These are phyloP conservation scores for Sander lucioperca DNA, from an alignment of 2,113 vertebrate genomes.

Conservation along the genomic window DNA sequence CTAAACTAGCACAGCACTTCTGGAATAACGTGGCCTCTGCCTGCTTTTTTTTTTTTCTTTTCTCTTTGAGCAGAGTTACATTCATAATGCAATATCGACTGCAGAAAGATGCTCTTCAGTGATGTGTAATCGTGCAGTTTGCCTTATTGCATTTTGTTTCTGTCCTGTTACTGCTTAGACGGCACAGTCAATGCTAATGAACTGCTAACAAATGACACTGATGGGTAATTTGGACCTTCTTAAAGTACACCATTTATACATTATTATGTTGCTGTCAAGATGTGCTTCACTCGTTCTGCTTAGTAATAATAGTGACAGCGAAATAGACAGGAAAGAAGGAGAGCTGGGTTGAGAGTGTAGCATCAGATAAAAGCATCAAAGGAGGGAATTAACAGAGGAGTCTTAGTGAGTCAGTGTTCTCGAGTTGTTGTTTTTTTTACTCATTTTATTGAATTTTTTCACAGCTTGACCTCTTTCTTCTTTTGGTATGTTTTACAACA, in stretches of 20 bases:
- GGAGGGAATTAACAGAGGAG: conserved; percentile 33
- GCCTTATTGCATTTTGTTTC: conserved; percentile 3
- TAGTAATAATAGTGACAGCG: conserved; percentile 3
- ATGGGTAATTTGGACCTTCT: conserved; percentile 12
- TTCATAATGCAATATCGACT: conserved; percentile 4
- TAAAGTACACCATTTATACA: conserved; percentile 10
- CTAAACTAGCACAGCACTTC: conserved; percentile 49
- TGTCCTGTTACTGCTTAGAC: not conserved
- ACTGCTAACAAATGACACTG: conserved; percentile 6
- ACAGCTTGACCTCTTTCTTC: conserved; percentile 83
- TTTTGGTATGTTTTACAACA: conserved; percentile 79
- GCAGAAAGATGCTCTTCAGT: not conserved
- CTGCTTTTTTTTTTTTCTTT: not conserved
- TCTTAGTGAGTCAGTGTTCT: conserved; percentile 41
- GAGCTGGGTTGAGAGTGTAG: not conserved
- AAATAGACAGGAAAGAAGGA: not conserved
- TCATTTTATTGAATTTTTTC: conserved; percentile 78
- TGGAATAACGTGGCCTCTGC: not conserved
- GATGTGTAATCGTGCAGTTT: not conserved
- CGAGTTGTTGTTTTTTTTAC: conserved; percentile 57
- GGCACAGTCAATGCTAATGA: not conserved
- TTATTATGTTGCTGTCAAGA: conserved; percentile 20
- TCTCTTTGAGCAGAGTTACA: not conserved
- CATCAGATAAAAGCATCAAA: conserved; percentile 37
- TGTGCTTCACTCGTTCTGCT: conserved; percentile 2